phyloP scores from a whole-genome alignment of 2,797 vertebrate genomes.

The Galaxias olidus region DNA sequence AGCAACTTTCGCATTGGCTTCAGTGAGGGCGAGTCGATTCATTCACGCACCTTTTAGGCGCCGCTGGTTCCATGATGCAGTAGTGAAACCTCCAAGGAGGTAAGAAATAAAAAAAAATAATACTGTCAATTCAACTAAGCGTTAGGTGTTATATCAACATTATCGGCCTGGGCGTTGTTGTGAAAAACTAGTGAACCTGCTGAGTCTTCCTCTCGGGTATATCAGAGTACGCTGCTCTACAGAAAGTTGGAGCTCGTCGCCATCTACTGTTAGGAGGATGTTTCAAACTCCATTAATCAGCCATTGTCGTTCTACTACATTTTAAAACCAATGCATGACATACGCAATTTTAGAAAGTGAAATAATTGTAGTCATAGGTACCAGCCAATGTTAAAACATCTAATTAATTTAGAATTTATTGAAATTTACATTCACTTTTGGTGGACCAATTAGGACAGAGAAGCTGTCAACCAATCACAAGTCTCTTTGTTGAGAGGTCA shows the following conservation, averaged over 20 bases:
- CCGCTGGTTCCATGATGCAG: conserved; percentile 62
- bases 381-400: not conserved
- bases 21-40: conserved; percentile 9
- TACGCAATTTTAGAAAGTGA: no score
- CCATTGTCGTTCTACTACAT: no score
- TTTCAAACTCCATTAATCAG: no score
- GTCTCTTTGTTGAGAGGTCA: conserved; percentile 31
- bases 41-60: conserved; percentile 68
- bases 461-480: conserved; percentile 55
- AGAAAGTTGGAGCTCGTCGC: no score
- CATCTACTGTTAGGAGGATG: no score
- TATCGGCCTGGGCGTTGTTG: conserved; percentile 59
- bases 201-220: conserved; percentile 31
- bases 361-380: not conserved
- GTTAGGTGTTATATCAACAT: conserved; percentile 53
- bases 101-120: not conserved
- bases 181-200: conserved; percentile 62
- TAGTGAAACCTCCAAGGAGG: not conserved
- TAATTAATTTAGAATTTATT: not conserved
- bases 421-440: no score
- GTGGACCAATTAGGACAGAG: not conserved
- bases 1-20: not conserved
- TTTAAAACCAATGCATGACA: no score
- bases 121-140: not conserved
- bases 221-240: no score